A percentile compares a stretch with the other conserved stretches of the same genome.
These are phyloP conservation scores for Syngnathus scovelli DNA, from an alignment of 2,113 vertebrate species.

Conservation along the genomic window DNA sequence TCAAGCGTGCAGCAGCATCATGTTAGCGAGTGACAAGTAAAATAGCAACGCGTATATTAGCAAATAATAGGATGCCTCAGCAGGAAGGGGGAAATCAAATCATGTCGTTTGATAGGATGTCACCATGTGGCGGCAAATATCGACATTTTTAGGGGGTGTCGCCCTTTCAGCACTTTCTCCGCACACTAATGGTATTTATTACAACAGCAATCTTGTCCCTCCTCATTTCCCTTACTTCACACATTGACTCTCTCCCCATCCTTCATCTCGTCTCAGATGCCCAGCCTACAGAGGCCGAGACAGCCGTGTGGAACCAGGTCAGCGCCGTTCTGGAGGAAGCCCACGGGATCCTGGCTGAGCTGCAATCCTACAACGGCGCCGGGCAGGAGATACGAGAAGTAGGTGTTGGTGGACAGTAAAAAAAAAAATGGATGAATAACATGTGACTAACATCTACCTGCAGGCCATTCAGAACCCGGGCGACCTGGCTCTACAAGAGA, in stretches of 20 bases:
- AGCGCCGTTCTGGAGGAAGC: conserved; percentile 88
- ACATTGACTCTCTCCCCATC: conserved; percentile 31
- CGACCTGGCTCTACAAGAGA: conserved; percentile 85
- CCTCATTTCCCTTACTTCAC: conserved; percentile 24
- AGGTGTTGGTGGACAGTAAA: conserved; percentile 19
- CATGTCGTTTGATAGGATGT: neutral
- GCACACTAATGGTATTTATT: neutral
- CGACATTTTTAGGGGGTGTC: conserved; percentile 14
- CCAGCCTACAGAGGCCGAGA: conserved; percentile 89
- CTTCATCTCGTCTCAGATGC: conserved; percentile 73
- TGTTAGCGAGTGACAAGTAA: conserved; percentile 1
- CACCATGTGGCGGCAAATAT: conserved; percentile 4
- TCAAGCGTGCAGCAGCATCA: neutral
- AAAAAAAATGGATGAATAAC: neutral
- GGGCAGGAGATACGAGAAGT: conserved; percentile 92
- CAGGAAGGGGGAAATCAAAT: conserved; percentile 12
- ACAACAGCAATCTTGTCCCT: neutral
- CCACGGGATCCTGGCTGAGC: conserved; percentile 81
- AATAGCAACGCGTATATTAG: conserved; percentile 12
- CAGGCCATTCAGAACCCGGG: conserved; percentile 88
- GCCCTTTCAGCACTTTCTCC: conserved; percentile 4
- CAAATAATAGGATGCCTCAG: conserved; percentile 37
- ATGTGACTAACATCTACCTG: conserved; percentile 43
- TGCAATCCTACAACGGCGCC: conserved; percentile 87
- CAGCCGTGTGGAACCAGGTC: conserved; percentile 89